Percentiles rank a stretch among this genome's conserved stretches.
Evolutionary conservation across 2,888 invertebrate species (phyloP).

Genomic region (Microchrysa polita): DNA sequence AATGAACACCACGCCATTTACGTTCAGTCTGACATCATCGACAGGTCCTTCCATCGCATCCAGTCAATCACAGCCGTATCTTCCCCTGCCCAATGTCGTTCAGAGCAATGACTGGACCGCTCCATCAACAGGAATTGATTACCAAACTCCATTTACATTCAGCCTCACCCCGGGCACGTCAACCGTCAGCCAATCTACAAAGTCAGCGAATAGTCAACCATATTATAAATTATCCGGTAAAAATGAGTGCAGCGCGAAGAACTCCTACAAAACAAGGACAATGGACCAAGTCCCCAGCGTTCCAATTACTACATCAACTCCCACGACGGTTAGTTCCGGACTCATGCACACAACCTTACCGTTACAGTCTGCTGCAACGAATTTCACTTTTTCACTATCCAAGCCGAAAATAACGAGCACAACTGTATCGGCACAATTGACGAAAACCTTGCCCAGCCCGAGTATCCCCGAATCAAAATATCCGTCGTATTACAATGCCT

Average conservation of each 20-base stretch:
- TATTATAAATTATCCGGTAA: not conserved
- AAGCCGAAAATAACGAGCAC: slow-evolving; percentile 49
- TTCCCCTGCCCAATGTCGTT: slow-evolving; percentile 40
- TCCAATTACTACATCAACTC: not conserved
- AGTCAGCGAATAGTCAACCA: not conserved
- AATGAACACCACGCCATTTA: slow-evolving; percentile 38
- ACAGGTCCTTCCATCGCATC: slow-evolving; percentile 15
- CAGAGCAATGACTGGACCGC: slow-evolving; percentile 44
- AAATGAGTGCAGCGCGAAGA: not conserved
- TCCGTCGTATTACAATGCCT: slow-evolving; percentile 3
- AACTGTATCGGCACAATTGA: slow-evolving; percentile 1
- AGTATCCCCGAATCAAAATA: slow-evolving; percentile 7
- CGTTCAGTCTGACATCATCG: slow-evolving; percentile 37
- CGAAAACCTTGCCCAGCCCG: slow-evolving; percentile 12
- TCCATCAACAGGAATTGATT: slow-evolving; percentile 23
- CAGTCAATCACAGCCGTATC: slow-evolving; percentile 8
- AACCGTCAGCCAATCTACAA: not conserved
- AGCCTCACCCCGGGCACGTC: slow-evolving; percentile 46
- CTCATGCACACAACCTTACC: not conserved
- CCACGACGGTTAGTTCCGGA: not conserved
- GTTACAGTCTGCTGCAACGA: slow-evolving; percentile 44
- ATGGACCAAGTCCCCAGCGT: not conserved
- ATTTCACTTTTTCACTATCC: slow-evolving; percentile 50
- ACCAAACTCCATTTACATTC: slow-evolving; percentile 48
- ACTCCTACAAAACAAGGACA: too few relatives aligned